Percentiles rank a stretch among this genome's conserved stretches.
Evolutionary conservation across 1,140 invertebrate species (phyloP).

Genomic region (Papilio polyxenes): DNA sequence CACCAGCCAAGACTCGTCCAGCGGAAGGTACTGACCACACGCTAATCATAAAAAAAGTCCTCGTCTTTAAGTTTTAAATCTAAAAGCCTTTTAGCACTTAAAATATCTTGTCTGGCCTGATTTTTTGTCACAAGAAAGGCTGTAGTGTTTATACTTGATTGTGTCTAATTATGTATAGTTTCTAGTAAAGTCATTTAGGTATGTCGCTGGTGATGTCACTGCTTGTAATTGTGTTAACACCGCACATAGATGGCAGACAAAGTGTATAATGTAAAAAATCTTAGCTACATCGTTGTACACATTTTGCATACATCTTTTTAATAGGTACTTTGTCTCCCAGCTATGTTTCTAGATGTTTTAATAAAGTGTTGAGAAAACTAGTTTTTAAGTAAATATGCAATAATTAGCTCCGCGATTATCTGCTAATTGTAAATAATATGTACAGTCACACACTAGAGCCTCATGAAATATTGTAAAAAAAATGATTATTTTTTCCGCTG

Average conservation of each 20-base stretch:
- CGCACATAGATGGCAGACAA: not conserved
- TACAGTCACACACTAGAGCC: conserved; percentile 42
- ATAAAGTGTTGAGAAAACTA: not conserved
- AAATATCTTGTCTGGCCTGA: not conserved
- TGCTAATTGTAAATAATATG: conserved; percentile 49
- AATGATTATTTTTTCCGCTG: not conserved
- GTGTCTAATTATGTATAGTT: not conserved
- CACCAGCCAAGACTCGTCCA: conserved; percentile 70
- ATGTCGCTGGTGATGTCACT: conserved; percentile 5
- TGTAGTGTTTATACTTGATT: not conserved
- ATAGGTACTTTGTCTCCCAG: not conserved
- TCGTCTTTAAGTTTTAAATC: conserved; percentile 45
- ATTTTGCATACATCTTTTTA: not conserved
- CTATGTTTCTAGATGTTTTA: not conserved
- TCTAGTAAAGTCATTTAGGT: not conserved
- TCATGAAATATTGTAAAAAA: conserved; percentile 51
- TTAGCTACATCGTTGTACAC: not conserved
- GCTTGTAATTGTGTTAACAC: not conserved
- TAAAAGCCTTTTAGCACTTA: not conserved
- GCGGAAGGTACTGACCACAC: conserved; percentile 60
- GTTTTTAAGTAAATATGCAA: not conserved
- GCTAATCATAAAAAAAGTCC: conserved; percentile 34
- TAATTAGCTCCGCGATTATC: conserved; percentile 23
- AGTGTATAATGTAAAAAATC: not conserved
- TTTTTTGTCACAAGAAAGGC: not conserved